phyloP scores from a whole-genome alignment of 2,888 invertebrate genomes.

The Stenurella melanura region DNA sequence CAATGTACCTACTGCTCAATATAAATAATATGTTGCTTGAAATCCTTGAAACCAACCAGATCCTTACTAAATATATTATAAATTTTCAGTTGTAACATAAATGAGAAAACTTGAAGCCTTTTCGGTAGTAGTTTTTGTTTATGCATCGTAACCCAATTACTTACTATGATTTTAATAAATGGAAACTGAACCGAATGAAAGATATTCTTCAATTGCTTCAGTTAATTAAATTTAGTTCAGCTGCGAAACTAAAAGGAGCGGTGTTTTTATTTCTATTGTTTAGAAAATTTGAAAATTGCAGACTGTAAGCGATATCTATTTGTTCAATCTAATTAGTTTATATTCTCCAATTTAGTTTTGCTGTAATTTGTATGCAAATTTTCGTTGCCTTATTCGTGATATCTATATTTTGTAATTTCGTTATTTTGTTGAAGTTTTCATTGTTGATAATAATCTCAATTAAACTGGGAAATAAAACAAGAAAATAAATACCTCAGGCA shows the following conservation, averaged over 20 bases:
- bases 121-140: too few species aligned
- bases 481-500: too few species aligned
- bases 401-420: neutral
- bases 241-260: neutral
- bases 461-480: neutral
- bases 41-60: too few species aligned
- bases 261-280: conserved; percentile 25
- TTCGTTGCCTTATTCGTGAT: neutral
- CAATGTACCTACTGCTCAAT: too few species aligned
- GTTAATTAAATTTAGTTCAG: conserved; percentile 15
- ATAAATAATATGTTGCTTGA: too few species aligned
- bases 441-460: neutral
- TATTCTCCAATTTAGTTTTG: conserved; percentile 16
- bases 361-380: conserved; percentile 35
- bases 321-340: conserved; percentile 13
- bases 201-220: neutral
- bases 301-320: conserved; percentile 11
- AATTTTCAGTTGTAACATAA: too few species aligned
- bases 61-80: too few species aligned
- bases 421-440: neutral
- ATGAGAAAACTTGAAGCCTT: too few species aligned
- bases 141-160: neutral
- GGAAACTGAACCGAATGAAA: neutral
- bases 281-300: conserved; percentile 26
- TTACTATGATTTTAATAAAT: conserved; percentile 9